Base-by-base conservation (phyloP, 2,113 vertebrate genomes). In the Seriola quinqueradiata region DNA sequence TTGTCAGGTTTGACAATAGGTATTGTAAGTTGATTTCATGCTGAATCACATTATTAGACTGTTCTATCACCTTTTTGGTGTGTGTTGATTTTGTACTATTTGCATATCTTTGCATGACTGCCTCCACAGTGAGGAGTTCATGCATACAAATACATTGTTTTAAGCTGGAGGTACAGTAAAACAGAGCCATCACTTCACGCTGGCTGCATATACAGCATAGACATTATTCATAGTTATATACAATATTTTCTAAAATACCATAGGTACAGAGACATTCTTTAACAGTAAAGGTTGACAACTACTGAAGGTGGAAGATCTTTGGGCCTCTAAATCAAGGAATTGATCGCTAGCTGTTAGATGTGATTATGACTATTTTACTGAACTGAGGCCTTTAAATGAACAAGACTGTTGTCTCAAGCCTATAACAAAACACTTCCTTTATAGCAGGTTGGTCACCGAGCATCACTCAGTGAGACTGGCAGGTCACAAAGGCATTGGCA, bases 401-500 rank as follows among this genome's bases (percentile, higher is more conserved):
- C 44, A 32, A 16, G 23, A 32, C 32, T 7, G 25, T 67, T 2
- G 36, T 63, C n/a, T 60, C 11, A n/a, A 59, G 12, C 48, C 14
- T 38, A 63, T 19, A 12, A 57, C 0, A 32, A 17, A 71, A 65
- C 76, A 78, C 9, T 65, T 77, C 64, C 23, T 59, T 54, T 74
- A 77, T 16, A 71, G 81, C 59, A 71, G 83, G 50, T 38, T 32
- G 42, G 65, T 75, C 55, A 57, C 55, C 3, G 71, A 72, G 77
- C 16, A 12, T 59, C 68, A 21, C 67, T 72, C 79, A 21, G 83
- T 19, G 64, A 72, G 64, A 74, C 82, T 75, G 83, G 85, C 89
- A 89, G 88, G 67, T 84, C 66, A 82, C 42, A 59, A 82, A 91
- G 84, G 75, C 81, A 58, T 77, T 72, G 89, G 87, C 89, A 92